A percentile compares a stretch with the other conserved stretches of the same genome.
phyloP scores from a whole-genome alignment of 2,888 invertebrate genomes.

The Tuberolachnus salignus region DNA sequence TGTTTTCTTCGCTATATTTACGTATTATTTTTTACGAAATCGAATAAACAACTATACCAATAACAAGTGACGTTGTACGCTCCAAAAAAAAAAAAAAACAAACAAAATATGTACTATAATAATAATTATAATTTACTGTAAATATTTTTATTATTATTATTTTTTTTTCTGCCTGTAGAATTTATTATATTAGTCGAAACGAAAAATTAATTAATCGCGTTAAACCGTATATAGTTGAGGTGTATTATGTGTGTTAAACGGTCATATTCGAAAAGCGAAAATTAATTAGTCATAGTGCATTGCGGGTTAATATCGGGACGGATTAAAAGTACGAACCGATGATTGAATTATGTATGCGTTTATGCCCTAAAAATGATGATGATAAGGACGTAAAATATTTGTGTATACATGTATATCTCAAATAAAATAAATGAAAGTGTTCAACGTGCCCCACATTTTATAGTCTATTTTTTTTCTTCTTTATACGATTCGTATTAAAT shows the following conservation, averaged over 20 bases:
- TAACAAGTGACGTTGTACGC: not conserved
- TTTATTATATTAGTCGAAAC: not conserved
- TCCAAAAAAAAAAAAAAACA: not conserved
- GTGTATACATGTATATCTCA: no score
- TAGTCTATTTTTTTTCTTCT: not conserved
- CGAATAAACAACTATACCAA: not conserved
- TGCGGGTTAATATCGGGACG: not conserved
- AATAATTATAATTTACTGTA: no score
- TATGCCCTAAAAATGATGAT: not conserved
- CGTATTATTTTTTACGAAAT: not conserved
- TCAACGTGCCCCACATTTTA: constrained; percentile 32
- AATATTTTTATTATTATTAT: no score
- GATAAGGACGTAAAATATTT: not conserved
- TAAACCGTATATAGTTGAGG: not conserved
- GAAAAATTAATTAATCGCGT: not conserved
- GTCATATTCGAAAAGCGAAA: not conserved
- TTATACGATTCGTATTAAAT: not conserved
- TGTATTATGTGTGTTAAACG: not conserved
- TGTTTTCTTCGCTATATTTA: not conserved
- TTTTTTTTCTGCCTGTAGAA: not conserved
- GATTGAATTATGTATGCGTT: not conserved
- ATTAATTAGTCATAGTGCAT: not conserved
- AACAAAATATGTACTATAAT: not conserved
- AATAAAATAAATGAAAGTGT: not conserved
- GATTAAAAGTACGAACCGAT: not conserved